Percentiles rank a stretch among this genome's conserved stretches.
phyloP scores from a whole-genome alignment of 37 sponge, comb jelly and placozoan species.

The Petrosia ficiformis region DNA sequence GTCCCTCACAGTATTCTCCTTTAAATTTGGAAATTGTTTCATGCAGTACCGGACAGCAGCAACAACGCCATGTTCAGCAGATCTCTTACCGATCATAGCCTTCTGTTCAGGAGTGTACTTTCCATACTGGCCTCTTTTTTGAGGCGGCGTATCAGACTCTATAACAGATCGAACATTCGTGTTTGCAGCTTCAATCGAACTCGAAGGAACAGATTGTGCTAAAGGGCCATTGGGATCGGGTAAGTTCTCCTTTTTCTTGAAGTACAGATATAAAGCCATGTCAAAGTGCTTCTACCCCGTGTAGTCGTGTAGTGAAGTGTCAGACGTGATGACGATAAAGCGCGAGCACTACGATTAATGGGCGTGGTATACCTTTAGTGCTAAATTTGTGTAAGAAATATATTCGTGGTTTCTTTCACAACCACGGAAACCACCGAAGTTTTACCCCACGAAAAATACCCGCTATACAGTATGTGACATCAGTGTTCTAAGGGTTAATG shows the following conservation, averaged over 20 bases:
- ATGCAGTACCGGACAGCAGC: background rate
- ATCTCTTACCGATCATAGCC: constrained; percentile 9
- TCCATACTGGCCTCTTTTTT: constrained; percentile 1
- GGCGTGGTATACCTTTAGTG: background rate
- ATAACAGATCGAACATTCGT: background rate
- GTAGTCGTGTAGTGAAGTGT: background rate
- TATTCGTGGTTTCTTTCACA: background rate
- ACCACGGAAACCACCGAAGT: background rate
- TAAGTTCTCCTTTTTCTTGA: background rate
- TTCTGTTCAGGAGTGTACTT: constrained; percentile 16
- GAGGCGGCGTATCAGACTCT: background rate
- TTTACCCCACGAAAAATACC: background rate
- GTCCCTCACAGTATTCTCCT: background rate
- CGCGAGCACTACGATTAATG: background rate
- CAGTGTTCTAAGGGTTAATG: too few species aligned
- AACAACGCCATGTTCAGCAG: constrained; percentile 4
- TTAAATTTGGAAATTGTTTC: background rate
- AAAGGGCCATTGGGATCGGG: background rate
- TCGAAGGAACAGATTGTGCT: background rate
- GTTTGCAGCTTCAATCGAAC: background rate
- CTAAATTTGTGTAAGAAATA: background rate
- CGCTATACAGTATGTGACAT: background rate
- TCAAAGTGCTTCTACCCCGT: background rate
- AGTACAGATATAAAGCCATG: background rate
- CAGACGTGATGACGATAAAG: background rate